Percentiles rank a stretch among this genome's conserved stretches.
phyloP scores from a whole-genome alignment of 2,113 vertebrate species.

The Tinamus guttatus region DNA sequence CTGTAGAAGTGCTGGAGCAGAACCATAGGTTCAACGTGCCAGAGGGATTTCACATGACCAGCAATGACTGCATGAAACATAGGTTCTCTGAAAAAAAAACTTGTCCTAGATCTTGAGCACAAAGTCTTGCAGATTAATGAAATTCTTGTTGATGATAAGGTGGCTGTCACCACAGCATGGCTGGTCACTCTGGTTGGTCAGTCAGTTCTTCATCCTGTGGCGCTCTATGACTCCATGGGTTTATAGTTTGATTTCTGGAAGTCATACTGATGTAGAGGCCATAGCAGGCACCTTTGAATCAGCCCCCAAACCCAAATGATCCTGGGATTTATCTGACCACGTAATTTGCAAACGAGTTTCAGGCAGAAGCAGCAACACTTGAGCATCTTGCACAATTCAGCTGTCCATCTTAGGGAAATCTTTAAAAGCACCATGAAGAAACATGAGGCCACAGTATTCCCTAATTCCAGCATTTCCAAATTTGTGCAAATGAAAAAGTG shows the following conservation, averaged over 20 bases:
- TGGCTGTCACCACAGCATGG: neutral
- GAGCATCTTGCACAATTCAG: neutral
- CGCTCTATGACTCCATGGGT: neutral
- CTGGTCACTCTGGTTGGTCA: neutral
- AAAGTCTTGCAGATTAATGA: neutral
- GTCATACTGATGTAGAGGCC: neutral
- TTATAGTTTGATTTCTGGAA: neutral
- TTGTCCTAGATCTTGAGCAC: neutral
- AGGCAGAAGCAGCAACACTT: neutral
- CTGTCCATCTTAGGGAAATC: neutral
- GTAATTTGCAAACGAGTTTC: neutral
- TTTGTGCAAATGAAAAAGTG: neutral
- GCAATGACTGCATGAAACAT: neutral
- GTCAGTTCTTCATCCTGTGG: fast-evolving
- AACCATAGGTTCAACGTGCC: neutral
- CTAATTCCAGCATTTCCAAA: neutral
- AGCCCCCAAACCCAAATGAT: neutral
- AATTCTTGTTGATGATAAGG: neutral
- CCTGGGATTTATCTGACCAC: neutral
- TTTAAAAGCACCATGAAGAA: neutral
- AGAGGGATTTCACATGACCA: neutral
- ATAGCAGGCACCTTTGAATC: neutral
- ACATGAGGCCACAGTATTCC: neutral
- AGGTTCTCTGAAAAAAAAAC: neutral
- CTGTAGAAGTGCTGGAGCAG: neutral